These are phyloP conservation scores for Xerus rutilus DNA, from an alignment of 2,797 vertebrate species.

Conservation along the genomic window DNA sequence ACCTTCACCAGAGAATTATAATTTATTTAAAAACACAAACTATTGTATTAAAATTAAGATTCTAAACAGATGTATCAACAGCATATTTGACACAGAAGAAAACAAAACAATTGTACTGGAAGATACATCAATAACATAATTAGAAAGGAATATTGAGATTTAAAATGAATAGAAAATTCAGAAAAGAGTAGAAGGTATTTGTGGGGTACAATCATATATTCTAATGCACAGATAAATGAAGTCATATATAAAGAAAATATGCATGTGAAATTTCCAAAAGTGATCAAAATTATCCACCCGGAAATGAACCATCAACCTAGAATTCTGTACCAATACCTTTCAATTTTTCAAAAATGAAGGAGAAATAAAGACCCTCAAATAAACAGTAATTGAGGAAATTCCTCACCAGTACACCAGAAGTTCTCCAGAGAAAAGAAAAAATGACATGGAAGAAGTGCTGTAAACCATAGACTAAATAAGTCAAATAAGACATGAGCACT, in stretches of 20 bases:
- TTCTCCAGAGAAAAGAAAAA: background rate
- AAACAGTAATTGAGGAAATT: background rate
- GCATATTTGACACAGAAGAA: background rate
- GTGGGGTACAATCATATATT: background rate
- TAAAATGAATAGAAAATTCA: background rate
- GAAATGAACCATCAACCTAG: background rate
- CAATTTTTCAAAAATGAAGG: background rate
- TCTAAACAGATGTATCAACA: background rate
- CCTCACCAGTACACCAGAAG: background rate
- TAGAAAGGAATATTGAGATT: background rate
- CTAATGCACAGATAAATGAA: background rate
- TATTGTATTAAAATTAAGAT: background rate
- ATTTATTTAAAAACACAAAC: conserved; percentile 9
- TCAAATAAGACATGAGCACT: background rate
- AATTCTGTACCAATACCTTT: background rate
- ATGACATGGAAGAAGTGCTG: background rate
- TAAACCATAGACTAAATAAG: background rate
- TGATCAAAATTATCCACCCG: background rate
- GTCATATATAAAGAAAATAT: background rate
- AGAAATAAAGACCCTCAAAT: background rate
- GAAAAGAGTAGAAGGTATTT: background rate
- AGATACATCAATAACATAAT: background rate
- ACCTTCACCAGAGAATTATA: background rate
- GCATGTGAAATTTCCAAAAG: background rate
- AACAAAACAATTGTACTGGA: background rate